phyloP scores from a whole-genome alignment of 2,797 vertebrate species.

The Cercopithecus neglectus region DNA sequence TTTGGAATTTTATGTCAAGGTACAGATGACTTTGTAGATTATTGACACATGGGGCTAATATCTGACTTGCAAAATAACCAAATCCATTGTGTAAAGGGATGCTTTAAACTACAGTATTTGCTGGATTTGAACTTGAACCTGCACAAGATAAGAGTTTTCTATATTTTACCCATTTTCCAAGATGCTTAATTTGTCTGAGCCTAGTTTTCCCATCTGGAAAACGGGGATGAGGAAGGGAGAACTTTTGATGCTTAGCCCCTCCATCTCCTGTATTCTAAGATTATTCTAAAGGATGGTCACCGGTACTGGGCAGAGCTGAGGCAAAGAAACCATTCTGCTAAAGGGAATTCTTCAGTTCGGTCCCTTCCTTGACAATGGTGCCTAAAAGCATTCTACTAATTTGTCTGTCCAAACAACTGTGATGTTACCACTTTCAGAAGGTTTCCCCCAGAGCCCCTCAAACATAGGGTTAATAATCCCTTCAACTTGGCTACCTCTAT shows the following conservation, averaged over 20 bases:
- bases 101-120: background rate
- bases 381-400: background rate
- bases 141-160: background rate
- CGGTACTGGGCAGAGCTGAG: too few species aligned
- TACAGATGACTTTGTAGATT: background rate
- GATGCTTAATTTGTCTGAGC: background rate
- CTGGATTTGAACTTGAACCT: conserved; percentile 29
- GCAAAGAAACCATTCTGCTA: background rate
- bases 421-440: background rate
- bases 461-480: background rate
- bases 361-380: background rate
- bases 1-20: background rate
- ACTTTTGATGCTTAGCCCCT: background rate
- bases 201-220: background rate
- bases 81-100: background rate
- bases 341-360: background rate
- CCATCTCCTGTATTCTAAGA: background rate
- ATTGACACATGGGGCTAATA: background rate
- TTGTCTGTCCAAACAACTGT: background rate
- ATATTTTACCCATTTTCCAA: background rate
- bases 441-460: background rate
- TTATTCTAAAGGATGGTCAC: background rate
- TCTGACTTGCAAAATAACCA: conserved; percentile 11
- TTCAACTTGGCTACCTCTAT: background rate
- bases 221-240: background rate